phyloP scores from a whole-genome alignment of 2,113 vertebrate species.

The Oncorhynchus kisutch region DNA sequence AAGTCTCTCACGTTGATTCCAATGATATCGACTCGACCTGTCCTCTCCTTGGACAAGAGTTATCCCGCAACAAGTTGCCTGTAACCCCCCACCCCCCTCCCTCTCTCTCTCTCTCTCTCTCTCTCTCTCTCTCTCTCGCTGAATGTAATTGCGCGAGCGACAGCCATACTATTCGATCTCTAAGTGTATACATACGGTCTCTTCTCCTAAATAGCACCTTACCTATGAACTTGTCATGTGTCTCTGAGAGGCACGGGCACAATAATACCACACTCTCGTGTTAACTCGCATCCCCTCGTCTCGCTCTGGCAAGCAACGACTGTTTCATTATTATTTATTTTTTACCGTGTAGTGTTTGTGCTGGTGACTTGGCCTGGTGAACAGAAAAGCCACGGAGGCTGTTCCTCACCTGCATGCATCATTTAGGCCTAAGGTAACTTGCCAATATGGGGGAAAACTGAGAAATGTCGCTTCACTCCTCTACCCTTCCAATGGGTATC shows the following conservation, averaged over 20 bases:
- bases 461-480: no score
- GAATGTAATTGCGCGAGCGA: background rate
- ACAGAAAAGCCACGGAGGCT: background rate
- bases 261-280: conserved; percentile 41
- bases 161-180: background rate
- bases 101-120: background rate
- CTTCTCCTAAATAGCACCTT: background rate
- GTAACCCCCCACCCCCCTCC: background rate
- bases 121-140: background rate
- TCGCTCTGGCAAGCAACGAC: conserved; percentile 33
- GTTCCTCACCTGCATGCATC: background rate
- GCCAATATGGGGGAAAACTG: background rate
- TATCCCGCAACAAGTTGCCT: background rate
- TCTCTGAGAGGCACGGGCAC: conserved; percentile 20
- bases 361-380: conserved; percentile 31
- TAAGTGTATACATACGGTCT: background rate
- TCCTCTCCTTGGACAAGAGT: background rate
- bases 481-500: no score
- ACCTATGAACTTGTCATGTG: conserved; percentile 21
- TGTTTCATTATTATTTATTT: background rate
- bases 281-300: conserved; percentile 37
- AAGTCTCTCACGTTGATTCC: background rate
- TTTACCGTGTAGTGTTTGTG: conserved; percentile 34
- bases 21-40: background rate
- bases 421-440: background rate